Evolutionary conservation across 53 echinoderm and acorn worm genomes (phyloP), one percentile per base, ranked within the genome.

Genomic region (Luidia sarsii): DNA sequence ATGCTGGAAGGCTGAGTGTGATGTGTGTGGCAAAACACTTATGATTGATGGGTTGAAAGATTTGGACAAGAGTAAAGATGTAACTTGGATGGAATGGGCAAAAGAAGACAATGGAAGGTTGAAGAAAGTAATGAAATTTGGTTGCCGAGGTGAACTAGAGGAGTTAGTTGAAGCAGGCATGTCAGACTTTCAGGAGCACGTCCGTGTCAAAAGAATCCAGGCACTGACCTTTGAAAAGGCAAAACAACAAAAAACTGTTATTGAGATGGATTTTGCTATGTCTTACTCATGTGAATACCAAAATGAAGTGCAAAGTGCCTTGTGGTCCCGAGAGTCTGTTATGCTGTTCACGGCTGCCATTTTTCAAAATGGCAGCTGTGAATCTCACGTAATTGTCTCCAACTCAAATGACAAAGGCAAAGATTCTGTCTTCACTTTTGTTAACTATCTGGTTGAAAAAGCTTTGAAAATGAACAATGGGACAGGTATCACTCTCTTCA

Each of bases 1-100:
- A 38, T 62, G 61, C 62, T 74, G 74, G 74, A 74, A 74, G 35
- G 36, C 31, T 14, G 23, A 50, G 31, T 74, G 74, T 37, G 57
- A 51, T 24, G 21, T 32, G 31, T 74, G 74, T 55, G 51, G 36
- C 13, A 27, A 19, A 71, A 49, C 1, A 4, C 53, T 49, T 30
- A 33, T 46, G 34, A 62, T 28, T 62, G 62, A 62, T 13, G 41
- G 41, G 41, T 32, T 62, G 0, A 50, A 70, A 28, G 70, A 70
- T 7, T 16, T 32, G 10, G 70, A 70, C 70, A 70, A 45, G 20
- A 33, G 31, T 28, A 22, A 23, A 38, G 70, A 70, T 49, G 50
- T 50, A 20, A 39, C 27, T 9, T 70, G 70, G 70, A 20, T 38
- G 38, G 41, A 39, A 43, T 68, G 68, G 68, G 41, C 19, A 24